Base-by-base conservation (phyloP, 1,140 invertebrate species). In the Drosophila takahashii region DNA sequence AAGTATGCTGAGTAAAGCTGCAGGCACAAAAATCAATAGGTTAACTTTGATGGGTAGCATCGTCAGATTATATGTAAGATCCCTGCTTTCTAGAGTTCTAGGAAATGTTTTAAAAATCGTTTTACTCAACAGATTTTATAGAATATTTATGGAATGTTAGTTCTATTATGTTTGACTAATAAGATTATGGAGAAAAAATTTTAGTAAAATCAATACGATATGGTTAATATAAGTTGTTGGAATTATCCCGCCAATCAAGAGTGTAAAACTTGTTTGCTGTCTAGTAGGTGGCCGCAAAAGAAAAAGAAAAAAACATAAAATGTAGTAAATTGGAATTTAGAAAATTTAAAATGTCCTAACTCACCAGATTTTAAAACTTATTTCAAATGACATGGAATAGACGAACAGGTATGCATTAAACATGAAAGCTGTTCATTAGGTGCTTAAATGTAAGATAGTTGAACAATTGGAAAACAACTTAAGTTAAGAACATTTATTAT, bases 121-220 rank as follows among this genome's bases (percentile, higher is more conserved):
- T 16, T 15, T 2, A 13, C 1, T 9, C 2, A 15, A 1, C 0
- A 15, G 6, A 10, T 22, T 29, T 52, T 15, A 60, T 37, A 37
- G 6, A 8, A 27, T 13, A 15, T 1, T 11, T 2, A 5, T 22
- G 3, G 22, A 22, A 22, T 22, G 3, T 44, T 10, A 8, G 8
- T 39, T 50, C n/a, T 10, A 2, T 7, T 39, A 39, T 6, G 22
- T 5, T 34, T 50, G 22, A 50, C 57, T 50, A 60, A 60, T 48
- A 9, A 15, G 22, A 26, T 37, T 37, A 27, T 2, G 13, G 10
- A 10, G 2, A 5, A 15, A 0, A 5, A 39, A 16, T 26, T 10
- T 3, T 6, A 18, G 7, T 29, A 22, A 16, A 60, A 39, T 51
- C 6, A 50, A 60, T 29, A 4, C n/a, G 34, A 50, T 45, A 18